These are phyloP conservation scores for Rhodophaea formosa DNA, from an alignment of 2,888 invertebrate species.

Conservation along the genomic window DNA sequence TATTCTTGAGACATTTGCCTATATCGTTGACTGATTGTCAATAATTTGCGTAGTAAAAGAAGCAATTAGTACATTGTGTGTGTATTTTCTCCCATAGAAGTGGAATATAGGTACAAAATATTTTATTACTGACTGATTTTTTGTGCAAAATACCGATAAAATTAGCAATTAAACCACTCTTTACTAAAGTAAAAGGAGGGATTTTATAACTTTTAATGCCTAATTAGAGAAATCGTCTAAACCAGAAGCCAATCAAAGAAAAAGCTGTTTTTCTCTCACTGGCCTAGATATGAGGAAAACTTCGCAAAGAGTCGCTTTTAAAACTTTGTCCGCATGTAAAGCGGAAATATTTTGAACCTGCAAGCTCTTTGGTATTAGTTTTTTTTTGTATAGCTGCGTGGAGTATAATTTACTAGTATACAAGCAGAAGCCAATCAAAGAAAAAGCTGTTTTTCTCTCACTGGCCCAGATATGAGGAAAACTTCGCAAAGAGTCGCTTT, in stretches of 20 bases:
- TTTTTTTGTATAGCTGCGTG: not conserved
- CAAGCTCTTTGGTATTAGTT: not conserved
- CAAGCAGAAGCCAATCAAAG: too few species aligned
- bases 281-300: not conserved
- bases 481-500: slow-evolving; percentile 3
- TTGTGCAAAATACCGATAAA: too few species aligned
- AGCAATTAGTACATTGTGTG: too few species aligned
- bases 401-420: too few species aligned
- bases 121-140: too few species aligned
- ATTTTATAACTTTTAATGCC: not conserved
- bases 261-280: not conserved
- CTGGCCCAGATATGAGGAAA: not conserved
- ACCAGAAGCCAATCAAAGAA: not conserved
- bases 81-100: too few species aligned
- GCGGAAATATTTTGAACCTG: slow-evolving; percentile 9
- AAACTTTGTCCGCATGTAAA: slow-evolving; percentile 7
- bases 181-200: too few species aligned
- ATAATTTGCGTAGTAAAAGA: too few species aligned
- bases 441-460: not conserved
- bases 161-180: too few species aligned
- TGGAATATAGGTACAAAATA: too few species aligned
- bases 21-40: too few species aligned
- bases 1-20: too few species aligned
- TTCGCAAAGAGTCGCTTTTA: not conserved
- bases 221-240: not conserved